Evolutionary conservation across 1,140 invertebrate genomes (phyloP).

Genomic region (Ridgeia piscesae): DNA sequence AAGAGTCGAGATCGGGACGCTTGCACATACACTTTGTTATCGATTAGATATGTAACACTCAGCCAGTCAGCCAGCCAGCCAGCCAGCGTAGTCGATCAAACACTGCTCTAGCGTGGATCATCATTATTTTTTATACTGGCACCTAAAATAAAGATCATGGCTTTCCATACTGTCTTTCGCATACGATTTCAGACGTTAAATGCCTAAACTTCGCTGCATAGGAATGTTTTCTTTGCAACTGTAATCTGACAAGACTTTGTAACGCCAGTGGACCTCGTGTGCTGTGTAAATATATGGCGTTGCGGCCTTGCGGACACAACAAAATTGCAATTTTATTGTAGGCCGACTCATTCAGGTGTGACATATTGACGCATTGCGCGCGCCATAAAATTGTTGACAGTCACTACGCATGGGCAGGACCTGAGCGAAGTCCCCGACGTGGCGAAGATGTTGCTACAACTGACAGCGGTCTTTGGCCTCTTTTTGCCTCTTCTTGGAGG

Average conservation of each 20-base stretch:
- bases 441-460: not conserved
- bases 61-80: too few species aligned
- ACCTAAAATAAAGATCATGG: too few species aligned
- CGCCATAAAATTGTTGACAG: not conserved
- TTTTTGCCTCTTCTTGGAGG: not conserved
- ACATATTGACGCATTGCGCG: not conserved
- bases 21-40: too few species aligned
- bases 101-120: too few species aligned
- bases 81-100: too few species aligned
- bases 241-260: not conserved
- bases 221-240: not conserved
- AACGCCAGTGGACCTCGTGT: too few species aligned
- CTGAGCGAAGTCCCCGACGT: not conserved
- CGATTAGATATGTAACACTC: too few species aligned
- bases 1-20: too few species aligned
- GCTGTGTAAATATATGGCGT: not conserved
- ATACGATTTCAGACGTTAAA: not conserved
- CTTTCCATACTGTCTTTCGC: not conserved
- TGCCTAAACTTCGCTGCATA: not conserved
- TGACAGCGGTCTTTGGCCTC: not conserved
- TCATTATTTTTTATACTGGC: too few species aligned
- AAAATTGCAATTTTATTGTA: not conserved
- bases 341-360: not conserved
- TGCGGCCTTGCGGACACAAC: not conserved
- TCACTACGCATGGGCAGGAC: not conserved